Percentiles rank a stretch among this genome's conserved stretches.
Conservation (phyloP, 2,797 vertebrate species). For the Anableps anableps region DNA sequence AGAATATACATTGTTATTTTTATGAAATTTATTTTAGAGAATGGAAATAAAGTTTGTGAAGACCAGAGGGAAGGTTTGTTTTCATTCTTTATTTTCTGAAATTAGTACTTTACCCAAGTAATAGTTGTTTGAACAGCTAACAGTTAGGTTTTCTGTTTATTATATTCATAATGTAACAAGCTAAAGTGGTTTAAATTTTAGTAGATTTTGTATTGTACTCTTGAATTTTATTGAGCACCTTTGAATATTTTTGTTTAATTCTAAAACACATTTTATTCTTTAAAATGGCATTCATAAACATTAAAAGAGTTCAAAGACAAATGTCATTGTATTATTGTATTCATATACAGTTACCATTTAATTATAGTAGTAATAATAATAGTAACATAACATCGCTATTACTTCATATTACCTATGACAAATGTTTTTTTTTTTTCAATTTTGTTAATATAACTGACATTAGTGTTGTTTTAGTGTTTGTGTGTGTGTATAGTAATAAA, state of each 20-base stretch:
- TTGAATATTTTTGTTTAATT: constrained; percentile 10
- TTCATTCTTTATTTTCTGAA: constrained; percentile 17
- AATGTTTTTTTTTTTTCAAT: neutral
- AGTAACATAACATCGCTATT: neutral
- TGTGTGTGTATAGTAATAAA: neutral
- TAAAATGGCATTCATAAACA: neutral
- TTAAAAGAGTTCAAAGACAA: neutral
- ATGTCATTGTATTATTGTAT: neutral
- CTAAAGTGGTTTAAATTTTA: neutral
- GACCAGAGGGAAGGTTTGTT: constrained; percentile 20
- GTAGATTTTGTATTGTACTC: neutral
- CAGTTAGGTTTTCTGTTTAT: neutral
- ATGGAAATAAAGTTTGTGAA: constrained; percentile 67
- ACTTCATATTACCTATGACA: neutral
- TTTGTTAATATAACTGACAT: neutral
- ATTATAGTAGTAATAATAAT: neutral
- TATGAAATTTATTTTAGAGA: constrained; percentile 65
- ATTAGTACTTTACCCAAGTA: neutral
- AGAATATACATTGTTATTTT: constrained; percentile 67
- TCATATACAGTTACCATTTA: neutral
- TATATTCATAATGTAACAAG: neutral
- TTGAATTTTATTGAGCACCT: constrained; percentile 1
- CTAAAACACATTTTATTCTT: neutral
- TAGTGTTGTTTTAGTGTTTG: neutral
- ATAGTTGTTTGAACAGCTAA: neutral